A percentile compares a stretch with the other conserved stretches of the same genome.
Conservation (phyloP, 2,113 vertebrate species). For the Cyphomyrus plagiostoma region DNA sequence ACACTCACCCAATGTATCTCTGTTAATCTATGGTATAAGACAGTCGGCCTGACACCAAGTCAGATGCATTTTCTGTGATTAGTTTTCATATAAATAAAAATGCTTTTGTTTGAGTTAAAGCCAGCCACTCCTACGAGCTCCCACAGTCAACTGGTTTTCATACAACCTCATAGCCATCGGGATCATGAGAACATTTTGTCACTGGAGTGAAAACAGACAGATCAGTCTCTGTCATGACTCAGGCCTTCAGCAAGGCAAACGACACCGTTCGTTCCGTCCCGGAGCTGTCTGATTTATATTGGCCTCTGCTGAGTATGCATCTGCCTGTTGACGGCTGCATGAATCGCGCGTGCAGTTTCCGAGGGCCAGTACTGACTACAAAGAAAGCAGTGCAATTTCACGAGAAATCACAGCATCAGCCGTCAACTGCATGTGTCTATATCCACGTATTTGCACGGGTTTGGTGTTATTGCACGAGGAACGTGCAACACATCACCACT, state of each 20-base stretch:
- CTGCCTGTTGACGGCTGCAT: background rate
- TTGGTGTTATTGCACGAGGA: background rate
- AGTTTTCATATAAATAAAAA: background rate
- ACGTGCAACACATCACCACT: background rate
- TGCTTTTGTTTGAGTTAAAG: background rate
- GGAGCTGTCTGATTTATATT: background rate
- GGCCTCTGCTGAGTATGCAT: background rate
- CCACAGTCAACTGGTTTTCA: background rate
- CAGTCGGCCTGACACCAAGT: background rate
- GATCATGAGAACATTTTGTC: background rate
- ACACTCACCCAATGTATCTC: background rate
- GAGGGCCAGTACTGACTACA: background rate
- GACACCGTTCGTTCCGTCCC: background rate
- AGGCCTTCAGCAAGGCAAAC: background rate
- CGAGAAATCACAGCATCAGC: background rate
- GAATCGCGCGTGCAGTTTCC: background rate
- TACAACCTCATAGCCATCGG: background rate
- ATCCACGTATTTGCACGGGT: background rate
- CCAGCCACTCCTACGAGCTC: background rate
- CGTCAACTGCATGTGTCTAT: background rate
- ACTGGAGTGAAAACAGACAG: background rate
- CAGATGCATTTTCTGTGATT: background rate
- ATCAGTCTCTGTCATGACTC: slow-evolving; percentile 1
- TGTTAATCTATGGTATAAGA: too few species aligned
- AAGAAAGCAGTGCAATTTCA: background rate